Conservation (phyloP, 2,888 invertebrate species). For the Dichetophora obliterata region DNA sequence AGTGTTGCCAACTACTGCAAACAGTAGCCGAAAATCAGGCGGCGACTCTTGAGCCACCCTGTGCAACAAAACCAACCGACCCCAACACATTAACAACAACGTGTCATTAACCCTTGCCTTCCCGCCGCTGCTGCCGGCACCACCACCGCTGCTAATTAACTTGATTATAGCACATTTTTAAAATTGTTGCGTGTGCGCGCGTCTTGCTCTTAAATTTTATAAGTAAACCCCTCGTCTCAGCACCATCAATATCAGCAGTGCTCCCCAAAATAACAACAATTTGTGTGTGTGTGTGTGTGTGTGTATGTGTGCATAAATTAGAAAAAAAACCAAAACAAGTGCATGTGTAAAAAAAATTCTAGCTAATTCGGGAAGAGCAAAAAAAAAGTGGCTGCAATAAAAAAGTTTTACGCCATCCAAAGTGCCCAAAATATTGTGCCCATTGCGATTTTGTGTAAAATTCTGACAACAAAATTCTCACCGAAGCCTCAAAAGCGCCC, state of each 20-base stretch:
- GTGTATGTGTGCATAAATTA: not conserved
- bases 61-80: constrained; percentile 25
- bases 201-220: constrained; percentile 18
- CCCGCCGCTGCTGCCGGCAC: not conserved
- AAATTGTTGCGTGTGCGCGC: constrained; percentile 46
- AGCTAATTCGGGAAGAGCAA: not conserved
- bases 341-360: not conserved
- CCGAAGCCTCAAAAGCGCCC: constrained; percentile 71
- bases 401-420: not conserved
- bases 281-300: constrained; percentile 7
- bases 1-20: constrained; percentile 31
- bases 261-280: constrained; percentile 9
- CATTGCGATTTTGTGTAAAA: constrained; percentile 11
- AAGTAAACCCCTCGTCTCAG: not conserved
- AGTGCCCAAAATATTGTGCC: not conserved
- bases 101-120: constrained; percentile 44
- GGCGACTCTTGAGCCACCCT: constrained; percentile 17
- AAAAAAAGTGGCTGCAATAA: constrained; percentile 2
- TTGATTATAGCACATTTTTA: constrained; percentile 44
- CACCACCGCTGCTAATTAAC: constrained; percentile 53
- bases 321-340: not conserved
- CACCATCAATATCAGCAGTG: too few relatives aligned
- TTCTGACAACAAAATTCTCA: constrained; percentile 69
- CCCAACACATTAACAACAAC: constrained; percentile 34
- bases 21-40: not conserved